These are phyloP conservation scores for Anodontia alba DNA, from an alignment of 2,888 invertebrate genomes.

Conservation along the genomic window DNA sequence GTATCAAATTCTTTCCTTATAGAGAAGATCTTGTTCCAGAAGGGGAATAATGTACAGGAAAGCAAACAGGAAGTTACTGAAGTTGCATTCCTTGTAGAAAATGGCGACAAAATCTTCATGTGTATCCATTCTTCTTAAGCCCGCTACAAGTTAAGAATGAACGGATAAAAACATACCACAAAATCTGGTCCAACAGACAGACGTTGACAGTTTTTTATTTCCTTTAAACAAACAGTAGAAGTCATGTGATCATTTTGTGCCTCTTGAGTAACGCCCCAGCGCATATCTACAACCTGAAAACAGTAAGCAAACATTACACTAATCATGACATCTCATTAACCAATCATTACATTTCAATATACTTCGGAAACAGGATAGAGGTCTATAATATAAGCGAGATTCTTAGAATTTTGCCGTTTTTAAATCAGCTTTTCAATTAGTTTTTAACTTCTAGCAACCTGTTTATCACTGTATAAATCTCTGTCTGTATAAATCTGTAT, in stretches of 20 bases:
- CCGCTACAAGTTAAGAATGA: no score
- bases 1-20: no score
- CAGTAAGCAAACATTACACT: not conserved
- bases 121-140: no score
- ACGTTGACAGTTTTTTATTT: slow-evolving; percentile 73
- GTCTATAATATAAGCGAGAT: not conserved
- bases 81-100: no score
- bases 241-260: slow-evolving; percentile 77
- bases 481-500: no score
- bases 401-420: not conserved
- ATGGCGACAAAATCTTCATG: no score
- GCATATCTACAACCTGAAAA: slow-evolving; percentile 86
- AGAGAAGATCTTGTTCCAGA: no score
- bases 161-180: slow-evolving; percentile 65
- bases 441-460: no score
- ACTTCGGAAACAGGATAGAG: not conserved
- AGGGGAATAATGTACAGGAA: no score
- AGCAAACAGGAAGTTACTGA: no score
- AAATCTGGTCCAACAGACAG: slow-evolving; percentile 77
- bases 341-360: not conserved
- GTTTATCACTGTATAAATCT: no score
- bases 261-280: slow-evolving; percentile 78
- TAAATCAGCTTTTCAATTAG: no score
- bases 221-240: slow-evolving; percentile 70
- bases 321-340: not conserved